A percentile compares a stretch with the other conserved stretches of the same genome.
Conservation (phyloP, 2,113 vertebrate species). For the Dascyllus trimaculatus region DNA sequence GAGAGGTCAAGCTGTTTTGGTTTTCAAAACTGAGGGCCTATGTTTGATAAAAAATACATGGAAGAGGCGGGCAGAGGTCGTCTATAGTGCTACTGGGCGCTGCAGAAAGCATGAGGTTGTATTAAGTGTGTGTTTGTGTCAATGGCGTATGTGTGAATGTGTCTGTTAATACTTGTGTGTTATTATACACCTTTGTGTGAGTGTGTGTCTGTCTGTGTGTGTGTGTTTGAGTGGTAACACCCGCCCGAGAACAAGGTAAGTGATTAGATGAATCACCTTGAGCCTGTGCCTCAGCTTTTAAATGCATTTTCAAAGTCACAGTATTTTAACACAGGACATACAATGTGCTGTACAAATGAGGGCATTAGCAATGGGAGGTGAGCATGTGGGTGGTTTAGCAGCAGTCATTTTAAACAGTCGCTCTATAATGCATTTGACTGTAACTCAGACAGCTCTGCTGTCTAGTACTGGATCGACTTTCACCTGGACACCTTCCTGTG, state of each 20-base stretch:
- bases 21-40: slow-evolving; percentile 49
- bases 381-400: slow-evolving; percentile 38
- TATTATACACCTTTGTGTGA: slow-evolving; percentile 28
- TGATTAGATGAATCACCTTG: slow-evolving; percentile 77
- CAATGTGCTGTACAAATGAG: slow-evolving; percentile 53
- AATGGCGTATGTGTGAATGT: not conserved
- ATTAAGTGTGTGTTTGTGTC: slow-evolving; percentile 26
- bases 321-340: slow-evolving; percentile 66
- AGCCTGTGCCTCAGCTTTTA: slow-evolving; percentile 60
- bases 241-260: slow-evolving; percentile 61
- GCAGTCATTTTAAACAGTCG: slow-evolving; percentile 45
- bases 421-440: slow-evolving; percentile 46
- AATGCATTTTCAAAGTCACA: slow-evolving; percentile 77
- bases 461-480: not conserved
- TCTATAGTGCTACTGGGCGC: slow-evolving; percentile 25
- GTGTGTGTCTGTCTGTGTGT: slow-evolving; percentile 4
- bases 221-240: slow-evolving; percentile 21
- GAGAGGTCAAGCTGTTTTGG: slow-evolving; percentile 64
- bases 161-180: slow-evolving; percentile 25
- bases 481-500: not conserved
- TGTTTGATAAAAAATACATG: slow-evolving; percentile 49
- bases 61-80: slow-evolving; percentile 30
- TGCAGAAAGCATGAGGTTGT: slow-evolving; percentile 9
- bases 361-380: slow-evolving; percentile 46
- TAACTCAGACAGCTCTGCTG: slow-evolving; percentile 10